Base-by-base conservation (phyloP, 2,888 invertebrate genomes). In the Zhuqinia jingwanae region DNA sequence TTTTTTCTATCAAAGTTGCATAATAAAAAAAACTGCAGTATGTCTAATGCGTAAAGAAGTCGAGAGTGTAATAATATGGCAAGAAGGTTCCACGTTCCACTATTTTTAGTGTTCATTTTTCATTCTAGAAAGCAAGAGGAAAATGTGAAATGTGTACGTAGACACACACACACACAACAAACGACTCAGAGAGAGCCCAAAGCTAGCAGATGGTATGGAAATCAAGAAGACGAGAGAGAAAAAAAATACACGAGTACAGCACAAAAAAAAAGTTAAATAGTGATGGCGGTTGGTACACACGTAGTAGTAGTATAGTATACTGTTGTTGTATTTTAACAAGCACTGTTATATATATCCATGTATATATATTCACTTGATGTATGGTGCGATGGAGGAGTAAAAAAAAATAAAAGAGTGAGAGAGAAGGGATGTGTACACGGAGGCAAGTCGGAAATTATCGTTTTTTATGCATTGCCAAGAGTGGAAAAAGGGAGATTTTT, bases 361-460 rank as follows among this genome's bases (percentile, higher is more conserved):
- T 53, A 53, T 17, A 17, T 53, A 53, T 17, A 30, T 3, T 22
- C n/a, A 36, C 5, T 8, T 50, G 50, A 56, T 78, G 27, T 22
- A 36, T 36, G 22, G 22, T 45, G 70, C 70, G 11, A 70, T 60
- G 73, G 70, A 70, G 70, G 63, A 78, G 58, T 60, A 22, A 75
- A 60, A 79, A 60, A 79, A 20, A 63, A n/a, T n/a, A 75, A 73
- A 80, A 75, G 20, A 65, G 76, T 42, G 63, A 85, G 30, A 58
- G 22, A 25, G 45, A 47, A 56, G 75, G 65, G 36, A 76, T 73
- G 63, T 80, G 85, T 78, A 78, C 63, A 75, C 68, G 87, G 81
- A 87, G 78, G 81, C 77, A 87, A 81, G 82, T 87, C 87, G 87
- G 87, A 87, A 87, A 87, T 87, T 81, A 87, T 77, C 81, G 81